Evolutionary conservation across 2,797 vertebrate species (phyloP), one percentile per base, ranked within the genome.

Genomic region (Sebastolobus altivelis): DNA sequence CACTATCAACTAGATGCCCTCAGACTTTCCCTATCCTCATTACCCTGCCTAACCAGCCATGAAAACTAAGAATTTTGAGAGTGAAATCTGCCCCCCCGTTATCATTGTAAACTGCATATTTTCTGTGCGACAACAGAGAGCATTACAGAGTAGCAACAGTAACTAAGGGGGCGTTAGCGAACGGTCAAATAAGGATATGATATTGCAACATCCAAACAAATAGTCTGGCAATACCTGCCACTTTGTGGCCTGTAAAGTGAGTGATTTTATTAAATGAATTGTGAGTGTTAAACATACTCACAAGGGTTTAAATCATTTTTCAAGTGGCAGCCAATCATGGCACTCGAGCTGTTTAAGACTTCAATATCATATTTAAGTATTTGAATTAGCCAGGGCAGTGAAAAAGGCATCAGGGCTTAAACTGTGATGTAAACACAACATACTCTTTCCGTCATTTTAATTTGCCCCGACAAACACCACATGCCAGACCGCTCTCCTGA

Each of bases 381-480:
- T 62, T 76, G 31, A 31, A 72, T 68, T 33, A 52, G 27, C 40
- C 31, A 25, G 52, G 8, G 35, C 22, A 38, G 63, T 55, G 75
- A 66, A 84, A 68, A 62, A 69, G 83, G 61, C 37, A 77, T 35
- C 10, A 6, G 67, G 49, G 68, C 6, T 61, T 66, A 40, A 43
- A 75, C 59, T 59, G 25, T 58, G 43, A 80, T 74, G 55, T 77
- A 81, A 82, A 81, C 55, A 71, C 40, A 71, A 52, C 43, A 69
- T 79, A 40, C 65, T 65, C 29, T 74, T 38, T 56, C 27, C 20
- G 10, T 74, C 55, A 37, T 65, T 65, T 78, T 89, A 81, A 88
- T 87, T 81, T 7, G 2, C 29, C 63, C 52, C 70, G 83, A 86
- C 82, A 86, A 79, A 83, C 80, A 46, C 67, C 65, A 79, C 80